Percentiles rank a stretch among this genome's conserved stretches.
Evolutionary conservation across 35 echinoderm and acorn worm species (phyloP).

Genomic region (Stichopus chloronotus): DNA sequence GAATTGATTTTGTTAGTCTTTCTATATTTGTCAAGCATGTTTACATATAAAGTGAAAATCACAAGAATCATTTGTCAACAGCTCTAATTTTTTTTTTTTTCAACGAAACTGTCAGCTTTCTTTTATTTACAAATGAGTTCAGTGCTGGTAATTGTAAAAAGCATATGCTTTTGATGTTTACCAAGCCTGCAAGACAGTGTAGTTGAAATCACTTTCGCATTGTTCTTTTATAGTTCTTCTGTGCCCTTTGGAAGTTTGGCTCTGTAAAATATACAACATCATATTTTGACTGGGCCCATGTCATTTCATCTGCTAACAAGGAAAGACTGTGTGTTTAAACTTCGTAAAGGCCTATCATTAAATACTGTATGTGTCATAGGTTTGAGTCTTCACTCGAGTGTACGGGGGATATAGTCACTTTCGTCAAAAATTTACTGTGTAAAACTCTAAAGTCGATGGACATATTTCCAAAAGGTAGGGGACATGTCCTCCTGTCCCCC

Average conservation of each 20-base stretch:
- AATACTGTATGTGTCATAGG: slow-evolving; percentile 25
- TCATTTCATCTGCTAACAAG: neutral
- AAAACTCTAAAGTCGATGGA: too few relatives aligned
- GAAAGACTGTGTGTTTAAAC: neutral
- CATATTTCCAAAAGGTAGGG: too few relatives aligned
- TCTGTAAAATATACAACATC: slow-evolving; percentile 10
- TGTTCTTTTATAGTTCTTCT: neutral
- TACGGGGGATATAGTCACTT: too few relatives aligned
- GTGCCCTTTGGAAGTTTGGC: neutral
- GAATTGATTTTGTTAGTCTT: neutral
- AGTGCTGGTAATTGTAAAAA: neutral
- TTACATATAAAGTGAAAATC: neutral
- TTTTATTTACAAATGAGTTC: neutral
- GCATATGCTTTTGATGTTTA: neutral
- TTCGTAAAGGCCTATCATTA: neutral
- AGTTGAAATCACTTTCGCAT: neutral
- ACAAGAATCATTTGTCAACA: slow-evolving; percentile 1
- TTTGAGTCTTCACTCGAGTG: too few relatives aligned
- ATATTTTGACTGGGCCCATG: neutral
- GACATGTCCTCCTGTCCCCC: too few relatives aligned
- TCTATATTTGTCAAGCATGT: neutral
- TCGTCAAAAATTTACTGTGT: too few relatives aligned
- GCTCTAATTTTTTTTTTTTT: neutral
- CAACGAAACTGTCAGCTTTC: neutral
- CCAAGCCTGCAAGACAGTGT: neutral